These are phyloP conservation scores for Oenanthe oenanthe DNA, from an alignment of 2,113 vertebrate genomes.

Conservation along the genomic window DNA sequence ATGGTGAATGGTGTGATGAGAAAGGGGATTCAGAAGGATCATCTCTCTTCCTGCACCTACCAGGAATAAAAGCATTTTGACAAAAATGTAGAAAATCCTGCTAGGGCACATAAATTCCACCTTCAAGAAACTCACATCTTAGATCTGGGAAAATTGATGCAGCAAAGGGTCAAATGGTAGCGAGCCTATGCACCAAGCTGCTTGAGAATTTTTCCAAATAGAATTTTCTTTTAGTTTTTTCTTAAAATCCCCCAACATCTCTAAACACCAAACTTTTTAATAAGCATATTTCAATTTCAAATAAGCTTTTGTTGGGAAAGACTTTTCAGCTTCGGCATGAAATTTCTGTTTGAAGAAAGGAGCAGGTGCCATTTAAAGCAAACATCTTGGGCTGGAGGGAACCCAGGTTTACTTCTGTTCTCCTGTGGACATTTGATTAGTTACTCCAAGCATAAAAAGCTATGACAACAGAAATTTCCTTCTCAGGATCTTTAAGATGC, in stretches of 20 bases:
- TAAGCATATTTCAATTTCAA: background rate
- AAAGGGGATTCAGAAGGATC: background rate
- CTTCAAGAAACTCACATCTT: background rate
- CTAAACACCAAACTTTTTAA: background rate
- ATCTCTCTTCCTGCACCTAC: background rate
- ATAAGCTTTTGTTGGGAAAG: background rate
- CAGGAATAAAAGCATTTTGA: too few species aligned
- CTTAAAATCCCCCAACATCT: background rate
- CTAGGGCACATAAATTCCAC: background rate
- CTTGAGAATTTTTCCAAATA: background rate
- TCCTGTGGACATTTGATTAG: background rate
- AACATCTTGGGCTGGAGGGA: background rate
- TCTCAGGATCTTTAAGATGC: background rate
- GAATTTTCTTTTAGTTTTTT: background rate
- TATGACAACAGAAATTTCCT: background rate
- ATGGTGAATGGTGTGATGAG: background rate
- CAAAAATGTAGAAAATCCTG: background rate
- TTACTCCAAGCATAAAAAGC: background rate
- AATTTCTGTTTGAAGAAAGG: background rate
- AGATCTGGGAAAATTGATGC: background rate
- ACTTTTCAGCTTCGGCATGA: background rate
- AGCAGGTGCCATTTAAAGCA: background rate
- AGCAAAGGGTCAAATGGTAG: background rate
- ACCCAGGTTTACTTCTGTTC: background rate
- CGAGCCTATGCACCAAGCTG: background rate